A percentile compares a stretch with the other conserved stretches of the same genome.
Conservation (phyloP, 2,888 invertebrate genomes). For the Agrotis segetum region DNA sequence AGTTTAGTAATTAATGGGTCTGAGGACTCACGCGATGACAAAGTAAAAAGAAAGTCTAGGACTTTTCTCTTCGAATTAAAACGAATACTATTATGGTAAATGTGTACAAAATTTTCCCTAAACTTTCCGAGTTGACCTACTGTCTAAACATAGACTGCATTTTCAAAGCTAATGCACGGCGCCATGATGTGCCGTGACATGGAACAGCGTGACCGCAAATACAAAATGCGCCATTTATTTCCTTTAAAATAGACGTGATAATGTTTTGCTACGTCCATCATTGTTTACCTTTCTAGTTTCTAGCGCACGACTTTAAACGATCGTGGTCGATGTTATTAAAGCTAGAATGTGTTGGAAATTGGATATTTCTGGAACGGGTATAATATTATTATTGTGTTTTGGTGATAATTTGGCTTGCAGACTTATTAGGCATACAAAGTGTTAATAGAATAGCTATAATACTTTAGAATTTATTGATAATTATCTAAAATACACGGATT, state of each 20-base stretch:
- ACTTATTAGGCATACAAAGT: too few species aligned
- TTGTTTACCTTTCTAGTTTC: conserved; percentile 28
- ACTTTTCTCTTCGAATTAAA: too few species aligned
- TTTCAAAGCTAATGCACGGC: conserved; percentile 45
- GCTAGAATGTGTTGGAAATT: background rate
- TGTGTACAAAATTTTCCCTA: too few species aligned
- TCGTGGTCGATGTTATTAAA: background rate
- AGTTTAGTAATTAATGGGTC: too few species aligned
- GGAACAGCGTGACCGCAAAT: conserved; percentile 53
- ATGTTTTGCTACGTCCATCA: conserved; percentile 30
- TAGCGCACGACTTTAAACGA: conserved; percentile 3
- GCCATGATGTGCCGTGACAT: conserved; percentile 44
- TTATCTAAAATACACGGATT: too few species aligned
- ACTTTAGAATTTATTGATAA: too few species aligned
- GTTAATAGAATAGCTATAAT: too few species aligned
- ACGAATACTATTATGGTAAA: too few species aligned
- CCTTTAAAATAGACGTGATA: conserved; percentile 50
- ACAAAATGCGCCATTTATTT: conserved; percentile 55
- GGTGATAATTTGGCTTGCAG: background rate
- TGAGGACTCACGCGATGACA: too few species aligned
- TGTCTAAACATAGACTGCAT: conserved; percentile 14
- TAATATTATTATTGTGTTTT: background rate
- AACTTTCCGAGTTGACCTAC: conserved; percentile 30
- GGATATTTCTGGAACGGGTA: background rate
- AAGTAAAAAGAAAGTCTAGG: too few species aligned